A percentile compares a stretch with the other conserved stretches of the same genome.
These are phyloP conservation scores for Lindbergichthys nudifrons DNA, from an alignment of 2,797 vertebrate genomes.

Conservation along the genomic window DNA sequence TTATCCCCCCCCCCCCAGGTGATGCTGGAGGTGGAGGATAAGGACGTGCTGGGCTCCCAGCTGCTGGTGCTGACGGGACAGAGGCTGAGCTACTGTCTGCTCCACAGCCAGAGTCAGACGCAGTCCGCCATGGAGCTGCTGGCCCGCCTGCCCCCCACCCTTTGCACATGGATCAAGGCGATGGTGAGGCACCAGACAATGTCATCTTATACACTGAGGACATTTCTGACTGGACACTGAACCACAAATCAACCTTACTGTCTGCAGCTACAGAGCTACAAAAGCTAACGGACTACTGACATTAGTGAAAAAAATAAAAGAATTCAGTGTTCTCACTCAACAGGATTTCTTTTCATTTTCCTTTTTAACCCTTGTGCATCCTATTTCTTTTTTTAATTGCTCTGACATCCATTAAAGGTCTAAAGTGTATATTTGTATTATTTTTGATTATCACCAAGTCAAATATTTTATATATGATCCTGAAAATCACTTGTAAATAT, in stretches of 20 bases:
- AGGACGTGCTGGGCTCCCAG: slow-evolving; percentile 96
- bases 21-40: slow-evolving; percentile 93
- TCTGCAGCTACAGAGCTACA: neutral
- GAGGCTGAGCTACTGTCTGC: slow-evolving; percentile 90
- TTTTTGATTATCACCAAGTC: too few relatives aligned
- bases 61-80: slow-evolving; percentile 93
- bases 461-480: too few relatives aligned
- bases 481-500: too few relatives aligned
- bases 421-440: too few relatives aligned
- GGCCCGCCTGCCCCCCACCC: slow-evolving; percentile 90
- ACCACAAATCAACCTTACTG: neutral
- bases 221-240: neutral
- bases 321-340: neutral
- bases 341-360: neutral
- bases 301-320: neutral
- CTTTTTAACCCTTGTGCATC: too few relatives aligned
- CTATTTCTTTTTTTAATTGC: too few relatives aligned
- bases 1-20: slow-evolving; percentile 78
- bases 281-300: too few relatives aligned
- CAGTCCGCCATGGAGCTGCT: slow-evolving; percentile 94
- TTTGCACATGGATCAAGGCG: slow-evolving; percentile 99
- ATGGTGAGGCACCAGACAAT: slow-evolving; percentile 86
- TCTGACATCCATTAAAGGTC: too few relatives aligned
- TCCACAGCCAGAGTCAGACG: slow-evolving; percentile 88
- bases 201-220: neutral